A percentile compares a stretch with the other conserved stretches of the same genome.
phyloP scores from a whole-genome alignment of 2,888 invertebrate species.

The Panorpa germanica region DNA sequence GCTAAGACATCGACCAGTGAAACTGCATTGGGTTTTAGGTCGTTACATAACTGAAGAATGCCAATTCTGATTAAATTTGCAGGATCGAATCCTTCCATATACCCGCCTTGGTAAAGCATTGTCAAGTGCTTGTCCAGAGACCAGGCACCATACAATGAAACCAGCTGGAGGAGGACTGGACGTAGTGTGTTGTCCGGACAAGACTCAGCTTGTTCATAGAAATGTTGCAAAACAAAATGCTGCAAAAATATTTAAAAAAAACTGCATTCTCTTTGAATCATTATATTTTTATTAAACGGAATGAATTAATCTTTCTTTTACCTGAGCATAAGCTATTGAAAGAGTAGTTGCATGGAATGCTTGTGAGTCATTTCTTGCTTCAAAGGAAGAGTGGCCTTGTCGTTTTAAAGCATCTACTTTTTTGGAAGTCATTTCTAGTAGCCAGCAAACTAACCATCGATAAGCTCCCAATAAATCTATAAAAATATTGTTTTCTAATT shows the following conservation, averaged over 20 bases:
- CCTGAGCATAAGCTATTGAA: conserved; percentile 67
- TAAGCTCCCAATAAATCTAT: conserved; percentile 46
- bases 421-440: conserved; percentile 46
- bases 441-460: conserved; percentile 67
- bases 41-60: conserved; percentile 39
- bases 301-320: conserved; percentile 18
- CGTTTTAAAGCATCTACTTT: conserved; percentile 32
- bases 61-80: conserved; percentile 44
- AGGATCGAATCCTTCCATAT: conserved; percentile 30
- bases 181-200: conserved; percentile 24
- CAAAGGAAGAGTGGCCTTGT: conserved; percentile 43
- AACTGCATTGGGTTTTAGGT: conserved; percentile 53
- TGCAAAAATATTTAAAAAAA: conserved; percentile 15
- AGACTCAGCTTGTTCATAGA: conserved; percentile 23
- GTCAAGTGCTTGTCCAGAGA: conserved; percentile 46
- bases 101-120: conserved; percentile 49
- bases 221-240: conserved; percentile 28
- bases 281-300: conserved; percentile 7
- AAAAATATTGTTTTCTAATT: conserved; percentile 11
- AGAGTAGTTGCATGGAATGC: conserved; percentile 62
- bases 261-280: no score
- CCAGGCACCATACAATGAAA: conserved; percentile 40
- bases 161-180: conserved; percentile 30
- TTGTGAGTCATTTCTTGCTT: conserved; percentile 70
- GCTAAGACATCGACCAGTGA: conserved; percentile 65